These are phyloP conservation scores for Dinomys branickii DNA, from an alignment of 2,113 vertebrate species.

Conservation along the genomic window DNA sequence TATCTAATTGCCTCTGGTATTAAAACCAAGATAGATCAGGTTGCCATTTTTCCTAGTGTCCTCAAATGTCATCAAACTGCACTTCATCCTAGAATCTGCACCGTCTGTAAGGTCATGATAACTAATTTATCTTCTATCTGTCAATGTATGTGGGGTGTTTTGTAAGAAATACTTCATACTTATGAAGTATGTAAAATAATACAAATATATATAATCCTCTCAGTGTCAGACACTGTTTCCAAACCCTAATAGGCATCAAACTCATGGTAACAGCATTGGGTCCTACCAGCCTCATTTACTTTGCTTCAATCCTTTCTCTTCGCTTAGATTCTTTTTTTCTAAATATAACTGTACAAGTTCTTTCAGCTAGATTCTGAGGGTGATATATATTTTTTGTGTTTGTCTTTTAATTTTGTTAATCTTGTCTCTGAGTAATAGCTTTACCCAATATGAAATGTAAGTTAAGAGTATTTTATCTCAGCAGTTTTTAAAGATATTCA, in stretches of 20 bases:
- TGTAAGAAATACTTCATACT: neutral
- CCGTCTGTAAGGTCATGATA: neutral
- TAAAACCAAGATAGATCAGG: constrained; percentile 1
- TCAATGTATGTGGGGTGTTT: neutral
- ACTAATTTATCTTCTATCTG: neutral
- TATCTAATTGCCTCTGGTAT: neutral
- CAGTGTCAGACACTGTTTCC: neutral
- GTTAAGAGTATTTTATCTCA: neutral
- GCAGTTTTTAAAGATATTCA: neutral
- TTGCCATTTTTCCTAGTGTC: neutral
- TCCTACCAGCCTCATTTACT: neutral
- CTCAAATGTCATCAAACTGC: neutral
- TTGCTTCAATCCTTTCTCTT: neutral
- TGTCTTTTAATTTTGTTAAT: neutral
- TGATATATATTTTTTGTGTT: neutral
- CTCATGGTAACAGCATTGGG: neutral
- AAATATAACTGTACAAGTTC: neutral
- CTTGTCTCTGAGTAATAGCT: neutral
- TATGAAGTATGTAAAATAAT: neutral
- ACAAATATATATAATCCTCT: neutral
- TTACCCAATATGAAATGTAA: neutral
- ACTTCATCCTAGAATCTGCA: neutral
- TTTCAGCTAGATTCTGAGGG: neutral
- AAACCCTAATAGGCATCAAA: neutral
- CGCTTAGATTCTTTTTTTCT: neutral